Conservation (phyloP, 2,113 vertebrate genomes). For the Ptilonorhynchus violaceus region DNA sequence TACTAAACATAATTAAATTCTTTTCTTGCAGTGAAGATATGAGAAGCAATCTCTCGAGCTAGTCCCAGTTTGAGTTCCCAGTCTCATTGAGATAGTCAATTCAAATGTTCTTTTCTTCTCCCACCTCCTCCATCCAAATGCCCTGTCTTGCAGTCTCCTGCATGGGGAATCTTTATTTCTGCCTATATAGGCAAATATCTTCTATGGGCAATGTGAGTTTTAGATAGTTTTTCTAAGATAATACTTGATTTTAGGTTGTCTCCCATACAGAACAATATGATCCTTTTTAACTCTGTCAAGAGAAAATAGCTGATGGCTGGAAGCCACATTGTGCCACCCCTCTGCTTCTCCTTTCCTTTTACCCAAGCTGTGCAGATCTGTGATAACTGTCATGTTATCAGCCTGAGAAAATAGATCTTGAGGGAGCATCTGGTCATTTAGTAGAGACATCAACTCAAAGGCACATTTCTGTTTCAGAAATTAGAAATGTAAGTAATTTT, state of each 20-base stretch:
- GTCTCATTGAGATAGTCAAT: not conserved
- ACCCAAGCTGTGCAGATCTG: constrained; percentile 44
- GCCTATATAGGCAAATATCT: not conserved
- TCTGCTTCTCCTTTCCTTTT: constrained; percentile 46
- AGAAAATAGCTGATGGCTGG: not conserved
- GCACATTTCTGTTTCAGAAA: constrained; percentile 59
- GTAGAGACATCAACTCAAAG: constrained; percentile 55
- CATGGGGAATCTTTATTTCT: not conserved
- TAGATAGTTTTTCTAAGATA: not conserved
- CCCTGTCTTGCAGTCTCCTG: not conserved
- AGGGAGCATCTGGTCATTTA: constrained; percentile 62
- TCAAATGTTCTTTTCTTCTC: not conserved
- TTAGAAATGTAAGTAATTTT: constrained; percentile 43
- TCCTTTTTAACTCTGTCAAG: not conserved
- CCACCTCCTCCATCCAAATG: not conserved
- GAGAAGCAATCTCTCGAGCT: not conserved
- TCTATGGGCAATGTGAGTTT: not conserved
- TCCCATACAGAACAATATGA: not conserved
- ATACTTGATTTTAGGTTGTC: not conserved
- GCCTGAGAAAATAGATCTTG: constrained; percentile 63
- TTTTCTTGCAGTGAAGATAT: not conserved
- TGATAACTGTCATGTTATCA: constrained; percentile 48
- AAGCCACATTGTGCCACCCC: not conserved
- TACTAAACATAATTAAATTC: not conserved
- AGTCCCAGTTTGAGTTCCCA: not conserved